Percentiles rank a stretch among this genome's conserved stretches.
Conservation (phyloP, 2,888 invertebrate genomes). For the Chamaedrilus cognettii region DNA sequence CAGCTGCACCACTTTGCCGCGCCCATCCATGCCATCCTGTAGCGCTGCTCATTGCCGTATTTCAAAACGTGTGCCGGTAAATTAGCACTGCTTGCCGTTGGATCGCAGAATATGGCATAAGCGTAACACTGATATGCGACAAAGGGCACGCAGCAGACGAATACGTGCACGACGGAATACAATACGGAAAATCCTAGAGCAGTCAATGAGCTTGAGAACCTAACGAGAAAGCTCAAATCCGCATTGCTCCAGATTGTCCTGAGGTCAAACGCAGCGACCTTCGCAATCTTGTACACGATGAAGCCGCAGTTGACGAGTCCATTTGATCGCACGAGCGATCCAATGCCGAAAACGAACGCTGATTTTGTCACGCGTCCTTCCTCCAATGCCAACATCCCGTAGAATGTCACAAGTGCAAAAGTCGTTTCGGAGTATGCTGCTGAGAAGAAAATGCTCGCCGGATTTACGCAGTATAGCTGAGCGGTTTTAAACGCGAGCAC, state of each 20-base stretch:
- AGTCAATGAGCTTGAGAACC: no score
- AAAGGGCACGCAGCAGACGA: constrained; percentile 63
- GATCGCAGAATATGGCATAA: constrained; percentile 54
- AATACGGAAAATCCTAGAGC: no score
- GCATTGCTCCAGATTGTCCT: no score
- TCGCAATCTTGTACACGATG: constrained; percentile 41
- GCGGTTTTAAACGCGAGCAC: constrained; percentile 76
- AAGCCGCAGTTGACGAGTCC: constrained; percentile 59
- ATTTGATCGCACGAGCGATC: constrained; percentile 57
- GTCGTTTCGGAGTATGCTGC: constrained; percentile 91
- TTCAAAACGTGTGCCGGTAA: no score
- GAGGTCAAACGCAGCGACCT: constrained; percentile 6
- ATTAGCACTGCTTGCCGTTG: constrained; percentile 28
- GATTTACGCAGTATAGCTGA: constrained; percentile 87
- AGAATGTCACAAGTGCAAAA: constrained; percentile 79
- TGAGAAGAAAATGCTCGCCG: constrained; percentile 93
- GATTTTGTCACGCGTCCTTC: constrained; percentile 33
- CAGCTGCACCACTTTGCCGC: constrained; percentile 60
- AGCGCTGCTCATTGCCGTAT: constrained; percentile 48
- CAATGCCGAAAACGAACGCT: constrained; percentile 46
- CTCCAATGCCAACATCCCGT: constrained; percentile 59
- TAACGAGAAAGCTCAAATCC: not conserved
- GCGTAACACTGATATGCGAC: constrained; percentile 56
- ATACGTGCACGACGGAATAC: no score
- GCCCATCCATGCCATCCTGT: constrained; percentile 47